These are phyloP conservation scores for Hystrix cristata DNA, from an alignment of 2,113 vertebrate genomes.

Conservation along the genomic window DNA sequence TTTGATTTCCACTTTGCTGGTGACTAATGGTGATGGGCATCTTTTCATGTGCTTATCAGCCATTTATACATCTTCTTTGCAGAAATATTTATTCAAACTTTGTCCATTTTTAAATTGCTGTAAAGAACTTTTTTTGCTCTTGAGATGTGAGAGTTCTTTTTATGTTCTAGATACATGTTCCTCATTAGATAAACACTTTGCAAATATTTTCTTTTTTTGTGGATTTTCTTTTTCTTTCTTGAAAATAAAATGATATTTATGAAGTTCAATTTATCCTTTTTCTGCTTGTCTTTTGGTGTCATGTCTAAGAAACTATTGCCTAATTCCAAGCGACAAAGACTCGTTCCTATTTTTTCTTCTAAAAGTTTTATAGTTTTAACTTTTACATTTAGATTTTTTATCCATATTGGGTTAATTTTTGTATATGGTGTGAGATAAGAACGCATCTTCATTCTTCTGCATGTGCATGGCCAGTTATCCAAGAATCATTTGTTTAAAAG, in stretches of 20 bases:
- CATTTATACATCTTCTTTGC: neutral
- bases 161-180: neutral
- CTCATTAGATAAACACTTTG: neutral
- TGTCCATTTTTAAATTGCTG: neutral
- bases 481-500: neutral
- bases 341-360: neutral
- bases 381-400: neutral
- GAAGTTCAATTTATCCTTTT: neutral
- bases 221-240: neutral
- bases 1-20: neutral
- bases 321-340: neutral
- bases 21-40: neutral
- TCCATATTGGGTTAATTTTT: slow-evolving; percentile 17
- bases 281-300: neutral
- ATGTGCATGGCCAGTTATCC: neutral
- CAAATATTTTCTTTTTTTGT: neutral
- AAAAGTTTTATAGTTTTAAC: neutral
- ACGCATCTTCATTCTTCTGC: neutral
- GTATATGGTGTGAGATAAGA: neutral
- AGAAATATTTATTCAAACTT: neutral
- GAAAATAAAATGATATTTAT: neutral
- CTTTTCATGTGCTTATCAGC: neutral
- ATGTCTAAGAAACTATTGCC: neutral
- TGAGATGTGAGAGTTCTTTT: neutral
- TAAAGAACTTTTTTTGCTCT: neutral